These are phyloP conservation scores for Catocala sponsa DNA, from an alignment of 2,888 invertebrate species.

Conservation along the genomic window DNA sequence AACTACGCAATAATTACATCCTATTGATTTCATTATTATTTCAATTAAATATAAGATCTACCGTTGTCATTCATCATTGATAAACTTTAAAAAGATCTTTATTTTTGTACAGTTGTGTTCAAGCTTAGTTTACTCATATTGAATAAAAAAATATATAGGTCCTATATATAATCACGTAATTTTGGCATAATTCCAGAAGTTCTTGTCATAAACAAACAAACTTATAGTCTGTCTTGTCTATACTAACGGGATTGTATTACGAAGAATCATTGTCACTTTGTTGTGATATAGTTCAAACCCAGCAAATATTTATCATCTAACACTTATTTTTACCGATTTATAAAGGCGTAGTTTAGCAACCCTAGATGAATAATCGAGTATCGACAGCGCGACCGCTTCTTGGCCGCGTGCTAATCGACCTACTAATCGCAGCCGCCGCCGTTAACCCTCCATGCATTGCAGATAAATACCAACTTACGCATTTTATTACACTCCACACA, in stretches of 20 bases:
- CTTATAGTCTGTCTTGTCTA: too few species aligned
- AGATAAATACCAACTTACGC: slow-evolving; percentile 51
- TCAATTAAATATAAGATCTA: slow-evolving; percentile 18
- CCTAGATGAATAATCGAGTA: slow-evolving; percentile 68
- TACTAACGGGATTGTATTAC: too few species aligned
- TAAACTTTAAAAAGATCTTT: not conserved
- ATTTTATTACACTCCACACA: slow-evolving; percentile 31
- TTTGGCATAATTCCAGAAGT: too few species aligned
- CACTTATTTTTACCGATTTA: not conserved
- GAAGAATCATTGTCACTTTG: too few species aligned
- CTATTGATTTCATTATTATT: slow-evolving; percentile 59
- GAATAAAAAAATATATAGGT: too few species aligned
- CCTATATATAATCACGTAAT: too few species aligned
- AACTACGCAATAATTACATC: slow-evolving; percentile 63
- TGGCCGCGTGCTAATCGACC: slow-evolving; percentile 80
- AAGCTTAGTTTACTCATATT: too few species aligned
- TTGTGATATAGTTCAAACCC: too few species aligned
- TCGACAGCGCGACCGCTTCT: slow-evolving; percentile 70
- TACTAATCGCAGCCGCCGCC: slow-evolving; percentile 68
- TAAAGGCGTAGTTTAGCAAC: slow-evolving; percentile 49
- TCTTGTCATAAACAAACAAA: too few species aligned
- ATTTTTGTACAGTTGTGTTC: not conserved
- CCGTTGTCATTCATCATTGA: not conserved
- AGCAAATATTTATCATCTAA: too few species aligned
- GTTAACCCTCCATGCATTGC: slow-evolving; percentile 50